A percentile compares a stretch with the other conserved stretches of the same genome.
Evolutionary conservation across 1,140 invertebrate species (phyloP).

Genomic region (Hetaerina americana): DNA sequence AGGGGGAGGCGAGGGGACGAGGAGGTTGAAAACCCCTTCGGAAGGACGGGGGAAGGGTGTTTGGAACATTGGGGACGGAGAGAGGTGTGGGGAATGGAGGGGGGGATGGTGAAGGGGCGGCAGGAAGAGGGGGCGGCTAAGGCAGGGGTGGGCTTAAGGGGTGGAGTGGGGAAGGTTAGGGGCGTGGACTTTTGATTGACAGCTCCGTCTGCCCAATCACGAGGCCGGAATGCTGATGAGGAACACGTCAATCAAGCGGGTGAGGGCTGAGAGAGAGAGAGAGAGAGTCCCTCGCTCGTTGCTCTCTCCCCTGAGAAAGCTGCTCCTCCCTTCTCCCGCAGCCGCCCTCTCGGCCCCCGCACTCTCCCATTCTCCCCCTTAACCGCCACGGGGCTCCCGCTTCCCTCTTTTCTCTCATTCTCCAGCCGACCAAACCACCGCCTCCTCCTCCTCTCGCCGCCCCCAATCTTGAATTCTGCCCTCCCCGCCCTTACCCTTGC

Average conservation of each 20-base stretch:
- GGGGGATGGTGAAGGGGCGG: background rate
- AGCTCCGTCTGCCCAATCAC: constrained; percentile 41
- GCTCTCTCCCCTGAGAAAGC: constrained; percentile 10
- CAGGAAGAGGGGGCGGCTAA: background rate
- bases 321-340: background rate
- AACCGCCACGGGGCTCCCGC: no score
- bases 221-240: constrained; percentile 45
- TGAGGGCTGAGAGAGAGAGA: no score
- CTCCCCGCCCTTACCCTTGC: no score
- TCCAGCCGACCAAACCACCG: no score
- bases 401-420: no score
- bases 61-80: background rate
- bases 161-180: background rate
- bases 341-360: background rate
- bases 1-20: no score
- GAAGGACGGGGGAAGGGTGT: background rate
- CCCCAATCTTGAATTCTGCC: no score
- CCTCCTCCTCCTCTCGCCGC: no score
- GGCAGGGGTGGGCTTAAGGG: background rate
- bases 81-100: background rate
- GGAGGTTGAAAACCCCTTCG: no score
- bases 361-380: background rate
- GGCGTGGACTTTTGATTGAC: constrained; percentile 38
- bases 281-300: no score
- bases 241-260: constrained; percentile 42